phyloP scores from a whole-genome alignment of 2,888 invertebrate genomes.

The Seira ritae region DNA sequence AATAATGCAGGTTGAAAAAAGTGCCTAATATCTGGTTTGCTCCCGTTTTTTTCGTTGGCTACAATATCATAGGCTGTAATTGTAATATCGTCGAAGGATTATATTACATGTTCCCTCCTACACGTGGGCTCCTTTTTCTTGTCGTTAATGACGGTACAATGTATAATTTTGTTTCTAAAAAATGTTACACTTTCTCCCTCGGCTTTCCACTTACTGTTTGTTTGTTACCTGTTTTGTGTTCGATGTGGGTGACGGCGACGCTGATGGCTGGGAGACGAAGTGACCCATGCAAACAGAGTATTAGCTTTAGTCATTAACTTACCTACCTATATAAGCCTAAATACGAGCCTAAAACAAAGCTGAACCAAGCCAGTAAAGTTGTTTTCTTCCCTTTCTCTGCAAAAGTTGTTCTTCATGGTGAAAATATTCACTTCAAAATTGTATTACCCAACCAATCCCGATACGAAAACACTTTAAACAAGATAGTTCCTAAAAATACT shows the following conservation, averaged over 20 bases:
- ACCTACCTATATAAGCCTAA: too few relatives aligned
- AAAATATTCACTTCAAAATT: too few relatives aligned
- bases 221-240: background rate
- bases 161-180: slow-evolving; percentile 5
- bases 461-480: too few relatives aligned
- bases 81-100: slow-evolving; percentile 6
- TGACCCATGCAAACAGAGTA: slow-evolving; percentile 8
- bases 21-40: slow-evolving; percentile 7
- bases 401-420: too few relatives aligned
- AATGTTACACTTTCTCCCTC: background rate
- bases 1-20: background rate
- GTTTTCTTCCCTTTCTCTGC: too few relatives aligned
- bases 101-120: slow-evolving; percentile 4
- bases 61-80: slow-evolving; percentile 9
- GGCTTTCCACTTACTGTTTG: background rate
- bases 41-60: slow-evolving; percentile 3
- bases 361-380: too few relatives aligned
- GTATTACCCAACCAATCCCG: too few relatives aligned
- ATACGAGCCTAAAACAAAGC: too few relatives aligned
- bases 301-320: too few relatives aligned
- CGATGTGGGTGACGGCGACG: slow-evolving; percentile 2
- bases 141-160: background rate
- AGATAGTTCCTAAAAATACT: too few relatives aligned
- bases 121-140: background rate
- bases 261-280: background rate